phyloP scores from a whole-genome alignment of 2,113 vertebrate species.

The Misgurnus anguillicaudatus region DNA sequence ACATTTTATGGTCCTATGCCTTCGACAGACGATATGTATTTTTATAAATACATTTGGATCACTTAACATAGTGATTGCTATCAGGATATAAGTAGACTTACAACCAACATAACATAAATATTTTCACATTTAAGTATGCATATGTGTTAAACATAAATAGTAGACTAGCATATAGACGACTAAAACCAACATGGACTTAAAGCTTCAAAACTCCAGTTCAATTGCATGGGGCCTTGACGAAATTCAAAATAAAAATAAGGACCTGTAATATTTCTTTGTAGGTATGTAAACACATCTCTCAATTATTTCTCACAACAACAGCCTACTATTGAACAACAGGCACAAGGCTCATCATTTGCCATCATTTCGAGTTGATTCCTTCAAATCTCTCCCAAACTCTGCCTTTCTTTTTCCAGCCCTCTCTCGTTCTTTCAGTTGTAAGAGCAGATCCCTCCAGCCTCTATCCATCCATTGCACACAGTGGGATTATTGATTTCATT shows the following conservation, averaged over 20 bases:
- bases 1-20: too few relatives aligned
- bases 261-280: background rate
- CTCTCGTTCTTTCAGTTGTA: constrained; percentile 20
- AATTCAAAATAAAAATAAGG: background rate
- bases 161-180: too few relatives aligned
- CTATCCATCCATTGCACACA: constrained; percentile 10
- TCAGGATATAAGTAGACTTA: too few relatives aligned
- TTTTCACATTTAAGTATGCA: too few relatives aligned
- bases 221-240: too few relatives aligned
- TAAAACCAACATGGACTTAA: background rate
- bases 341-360: background rate
- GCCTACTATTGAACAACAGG: background rate
- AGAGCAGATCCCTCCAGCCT: constrained; percentile 17
- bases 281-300: background rate
- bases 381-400: background rate
- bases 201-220: background rate
- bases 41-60: too few relatives aligned
- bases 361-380: background rate
- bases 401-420: background rate
- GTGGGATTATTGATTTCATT: constrained; percentile 54
- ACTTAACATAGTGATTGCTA: too few relatives aligned
- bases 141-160: too few relatives aligned
- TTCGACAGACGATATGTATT: too few relatives aligned
- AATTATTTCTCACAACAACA: background rate
- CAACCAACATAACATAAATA: too few relatives aligned